Conservation (phyloP, 2,797 vertebrate species). For the Gymnocypris eckloni region DNA sequence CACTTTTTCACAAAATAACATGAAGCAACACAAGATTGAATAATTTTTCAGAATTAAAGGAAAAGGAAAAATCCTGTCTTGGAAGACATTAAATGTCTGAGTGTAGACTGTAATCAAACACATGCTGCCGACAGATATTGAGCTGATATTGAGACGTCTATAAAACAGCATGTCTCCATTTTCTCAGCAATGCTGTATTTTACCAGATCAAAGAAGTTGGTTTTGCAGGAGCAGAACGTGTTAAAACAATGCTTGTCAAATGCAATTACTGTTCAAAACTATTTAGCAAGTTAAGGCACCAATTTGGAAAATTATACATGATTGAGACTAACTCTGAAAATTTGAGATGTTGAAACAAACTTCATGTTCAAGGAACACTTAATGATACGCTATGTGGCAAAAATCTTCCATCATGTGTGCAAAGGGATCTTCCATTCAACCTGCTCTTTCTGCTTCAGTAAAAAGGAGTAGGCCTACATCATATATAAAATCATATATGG, state of each 20-base stretch:
- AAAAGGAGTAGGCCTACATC: constrained; percentile 30
- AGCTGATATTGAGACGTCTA: constrained; percentile 2
- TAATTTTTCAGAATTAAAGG: background rate
- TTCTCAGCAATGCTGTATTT: constrained; percentile 53
- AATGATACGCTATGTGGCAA: constrained; percentile 73
- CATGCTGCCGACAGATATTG: background rate
- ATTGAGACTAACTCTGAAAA: constrained; percentile 77
- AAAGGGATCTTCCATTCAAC: constrained; percentile 62
- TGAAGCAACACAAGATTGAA: background rate
- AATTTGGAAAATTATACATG: constrained; percentile 82
- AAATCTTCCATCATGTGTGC: constrained; percentile 68
- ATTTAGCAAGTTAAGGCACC: constrained; percentile 67
- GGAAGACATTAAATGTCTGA: constrained; percentile 13
- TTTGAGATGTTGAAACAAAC: constrained; percentile 68
- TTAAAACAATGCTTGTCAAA: constrained; percentile 73
- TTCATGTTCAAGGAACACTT: constrained; percentile 70
- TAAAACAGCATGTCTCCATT: constrained; percentile 18
- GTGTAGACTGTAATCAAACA: constrained; percentile 34
- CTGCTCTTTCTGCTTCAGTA: constrained; percentile 34
- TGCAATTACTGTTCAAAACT: constrained; percentile 71
- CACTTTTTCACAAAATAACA: background rate
- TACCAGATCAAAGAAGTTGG: constrained; percentile 62
- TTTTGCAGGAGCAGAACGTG: constrained; percentile 66
- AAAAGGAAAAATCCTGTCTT: background rate
- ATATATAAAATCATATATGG: constrained; percentile 54